Percentiles rank a stretch among this genome's conserved stretches.
Conservation (phyloP, 2,888 invertebrate species). For the Rotaria socialis region DNA sequence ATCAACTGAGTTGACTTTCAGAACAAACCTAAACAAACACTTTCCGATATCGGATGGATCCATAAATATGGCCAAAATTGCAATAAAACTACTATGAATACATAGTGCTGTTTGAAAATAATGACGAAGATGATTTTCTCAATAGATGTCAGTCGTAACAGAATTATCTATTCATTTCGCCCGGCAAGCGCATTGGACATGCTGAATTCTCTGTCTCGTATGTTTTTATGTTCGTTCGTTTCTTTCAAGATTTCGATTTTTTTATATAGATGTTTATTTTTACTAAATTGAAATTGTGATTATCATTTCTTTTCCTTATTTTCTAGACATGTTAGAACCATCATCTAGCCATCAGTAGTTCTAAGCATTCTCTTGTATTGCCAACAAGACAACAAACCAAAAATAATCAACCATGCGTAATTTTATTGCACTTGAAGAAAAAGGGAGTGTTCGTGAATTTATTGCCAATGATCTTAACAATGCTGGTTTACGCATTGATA, state of each 20-base stretch:
- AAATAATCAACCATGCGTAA: neutral
- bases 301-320: neutral
- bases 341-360: neutral
- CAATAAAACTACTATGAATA: no score
- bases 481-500: conserved; percentile 21
- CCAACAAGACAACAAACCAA: neutral
- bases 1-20: no score
- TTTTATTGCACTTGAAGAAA: neutral
- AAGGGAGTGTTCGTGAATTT: conserved; percentile 25
- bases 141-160: neutral
- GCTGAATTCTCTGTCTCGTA: neutral
- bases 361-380: neutral
- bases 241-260: neutral
- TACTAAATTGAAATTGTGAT: neutral
- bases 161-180: neutral
- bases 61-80: no score
- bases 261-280: neutral
- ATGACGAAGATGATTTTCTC: neutral
- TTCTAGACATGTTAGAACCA: neutral
- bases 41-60: no score
- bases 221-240: neutral
- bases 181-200: neutral
- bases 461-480: conserved; percentile 20
- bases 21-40: no score
- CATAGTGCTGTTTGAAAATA: no score